phyloP scores from a whole-genome alignment of 2,797 vertebrate genomes.

The Acridotheres tristis region DNA sequence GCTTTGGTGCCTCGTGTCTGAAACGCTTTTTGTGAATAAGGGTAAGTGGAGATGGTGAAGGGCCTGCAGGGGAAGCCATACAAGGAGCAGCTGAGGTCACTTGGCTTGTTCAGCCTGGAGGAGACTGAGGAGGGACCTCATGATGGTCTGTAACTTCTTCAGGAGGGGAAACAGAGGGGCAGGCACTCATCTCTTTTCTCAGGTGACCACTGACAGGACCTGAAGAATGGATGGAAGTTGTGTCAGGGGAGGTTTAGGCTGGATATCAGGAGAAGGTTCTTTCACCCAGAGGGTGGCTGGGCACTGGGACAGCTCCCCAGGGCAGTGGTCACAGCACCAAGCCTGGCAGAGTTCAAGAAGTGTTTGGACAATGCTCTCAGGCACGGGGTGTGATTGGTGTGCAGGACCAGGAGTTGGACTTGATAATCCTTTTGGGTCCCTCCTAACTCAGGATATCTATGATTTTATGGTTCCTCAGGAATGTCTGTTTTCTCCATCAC shows the following conservation, averaged over 20 bases:
- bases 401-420: not conserved
- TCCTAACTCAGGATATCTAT: not conserved
- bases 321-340: not conserved
- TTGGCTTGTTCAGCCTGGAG: not conserved
- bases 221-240: not conserved
- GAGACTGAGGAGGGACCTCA: not conserved
- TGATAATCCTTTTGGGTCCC: not conserved
- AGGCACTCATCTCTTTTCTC: not conserved
- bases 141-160: not conserved
- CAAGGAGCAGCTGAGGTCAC: not conserved
- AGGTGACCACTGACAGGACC: not conserved
- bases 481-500: not conserved
- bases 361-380: not conserved
- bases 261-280: not conserved
- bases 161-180: fast-evolving
- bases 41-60: not conserved
- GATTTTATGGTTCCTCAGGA: not conserved
- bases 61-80: not conserved
- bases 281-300: not conserved
- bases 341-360: not conserved
- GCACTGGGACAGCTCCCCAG: not conserved
- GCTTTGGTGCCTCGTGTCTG: not conserved
- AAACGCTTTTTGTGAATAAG: not conserved
- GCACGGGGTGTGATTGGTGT: not conserved
- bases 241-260: not conserved